Base-by-base conservation (phyloP, 2,113 vertebrate species). In the Ctenomys sociabilis region DNA sequence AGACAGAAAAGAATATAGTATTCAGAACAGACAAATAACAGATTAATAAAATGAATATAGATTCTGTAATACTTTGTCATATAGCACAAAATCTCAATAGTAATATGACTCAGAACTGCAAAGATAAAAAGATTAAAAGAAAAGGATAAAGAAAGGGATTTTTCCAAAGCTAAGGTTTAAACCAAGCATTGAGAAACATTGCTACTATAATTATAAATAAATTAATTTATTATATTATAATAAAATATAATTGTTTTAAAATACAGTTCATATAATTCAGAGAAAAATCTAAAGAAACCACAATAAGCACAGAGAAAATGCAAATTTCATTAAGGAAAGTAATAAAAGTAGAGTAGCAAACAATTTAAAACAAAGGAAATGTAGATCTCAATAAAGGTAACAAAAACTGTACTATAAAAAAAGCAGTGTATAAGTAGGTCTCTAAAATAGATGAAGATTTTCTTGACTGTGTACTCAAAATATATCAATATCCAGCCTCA, bases 331-430 rank as follows among this genome's bases (percentile, higher is more conserved):
- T 91, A 75, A 94, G 85, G 30, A 75, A 70, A 94, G 63, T 86
- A 93, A 86, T 87, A 52, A 45, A 96, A 93, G 30, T n/a, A 14
- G 24, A 94, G 90, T 70, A 49, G 77, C 32, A 92, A 70, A 82
- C 22, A 72, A 96, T 49, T 93, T 84, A 45, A 84, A 72, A 77
- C 5, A 45, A 70, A 6, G 7, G 14, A 93, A 80, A 85, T 82
- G 22, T 2, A 81, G 7, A 64, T 32, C 30, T 5, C 6, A 68
- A 70, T 17, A 88, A 75, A 83, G 88, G 4, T 68, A 77, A 91
- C 2, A 78, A 94, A 94, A 92, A 70, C 22, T 45, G 5, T 84
- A 24, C 59, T 91, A 40, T 3, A 22, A 61, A 84, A 88, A 22
- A 7, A n/a, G n/a, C 3, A 30, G 8, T 43, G 52, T 80, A 7